Evolutionary conservation across 30 jellyfish, hydroid and myxozoan genomes (phyloP).

Genomic region (Catostylus mosaicus): DNA sequence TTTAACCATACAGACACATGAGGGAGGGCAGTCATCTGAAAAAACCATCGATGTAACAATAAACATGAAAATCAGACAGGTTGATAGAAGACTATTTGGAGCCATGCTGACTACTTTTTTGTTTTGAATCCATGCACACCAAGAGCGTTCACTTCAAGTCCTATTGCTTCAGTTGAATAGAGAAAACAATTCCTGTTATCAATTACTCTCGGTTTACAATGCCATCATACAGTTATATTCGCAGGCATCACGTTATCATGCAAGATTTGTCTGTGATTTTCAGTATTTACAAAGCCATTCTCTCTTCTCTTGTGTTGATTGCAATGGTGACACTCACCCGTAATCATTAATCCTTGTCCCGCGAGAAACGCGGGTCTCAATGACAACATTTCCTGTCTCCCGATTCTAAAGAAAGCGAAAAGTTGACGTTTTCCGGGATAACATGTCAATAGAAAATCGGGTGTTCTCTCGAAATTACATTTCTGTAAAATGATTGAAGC

Average conservation of each 20-base stretch:
- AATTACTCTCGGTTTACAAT: not conserved
- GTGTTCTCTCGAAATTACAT: not conserved
- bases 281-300: not conserved
- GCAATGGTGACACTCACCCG: not conserved
- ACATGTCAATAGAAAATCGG: not conserved
- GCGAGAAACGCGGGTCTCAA: constrained; percentile 6
- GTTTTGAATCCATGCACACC: constrained; percentile 65
- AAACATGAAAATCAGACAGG: constrained; percentile 45
- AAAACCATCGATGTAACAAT: constrained; percentile 14
- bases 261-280: not conserved
- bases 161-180: not conserved
- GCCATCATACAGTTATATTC: not conserved
- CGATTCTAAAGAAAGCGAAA: not conserved
- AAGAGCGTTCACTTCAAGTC: constrained; percentile 42
- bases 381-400: not conserved
- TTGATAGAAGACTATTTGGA: constrained; percentile 17
- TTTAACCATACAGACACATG: constrained; percentile 42
- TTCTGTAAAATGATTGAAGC: not conserved
- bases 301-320: not conserved
- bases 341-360: constrained; percentile 9
- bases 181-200: constrained; percentile 18
- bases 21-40: constrained; percentile 62
- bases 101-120: constrained; percentile 61
- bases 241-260: constrained; percentile 6
- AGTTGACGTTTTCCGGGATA: not conserved